Evolutionary conservation across 2,888 invertebrate genomes (phyloP).

Genomic region (Nemapogon koenigi): DNA sequence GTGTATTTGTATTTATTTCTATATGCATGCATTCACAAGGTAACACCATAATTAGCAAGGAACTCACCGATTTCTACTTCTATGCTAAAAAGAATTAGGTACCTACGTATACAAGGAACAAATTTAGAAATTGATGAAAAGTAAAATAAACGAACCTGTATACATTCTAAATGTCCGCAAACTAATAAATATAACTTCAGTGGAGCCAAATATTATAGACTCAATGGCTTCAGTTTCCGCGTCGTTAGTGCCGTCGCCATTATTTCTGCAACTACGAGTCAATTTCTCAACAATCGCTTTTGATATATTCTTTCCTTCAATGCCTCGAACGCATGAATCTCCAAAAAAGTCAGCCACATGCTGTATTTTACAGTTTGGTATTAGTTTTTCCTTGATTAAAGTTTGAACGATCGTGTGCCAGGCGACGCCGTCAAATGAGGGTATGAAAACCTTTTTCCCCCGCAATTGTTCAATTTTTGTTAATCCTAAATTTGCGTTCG

Average conservation of each 20-base stretch:
- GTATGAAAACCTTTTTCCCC: conserved; percentile 80
- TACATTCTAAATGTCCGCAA: conserved; percentile 67
- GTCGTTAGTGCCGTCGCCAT: conserved; percentile 28
- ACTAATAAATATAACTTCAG: conserved; percentile 81
- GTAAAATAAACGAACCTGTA: conserved; percentile 44
- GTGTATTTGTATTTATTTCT: no score
- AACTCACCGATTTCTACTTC: no score
- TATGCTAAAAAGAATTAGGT: no score
- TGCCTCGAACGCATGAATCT: conserved; percentile 68
- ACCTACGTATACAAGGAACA: no score
- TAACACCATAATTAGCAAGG: no score
- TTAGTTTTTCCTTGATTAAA: conserved; percentile 35
- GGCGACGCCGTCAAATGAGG: conserved; percentile 77
- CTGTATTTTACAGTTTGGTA: conserved; percentile 40
- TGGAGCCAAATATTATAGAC: conserved; percentile 71
- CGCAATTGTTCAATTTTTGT: conserved; percentile 64
- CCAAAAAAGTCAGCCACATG: conserved; percentile 67
- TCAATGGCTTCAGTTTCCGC: conserved; percentile 71
- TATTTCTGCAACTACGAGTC: conserved; percentile 35
- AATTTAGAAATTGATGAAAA: not conserved
- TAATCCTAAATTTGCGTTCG: conserved; percentile 55
- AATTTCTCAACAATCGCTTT: conserved; percentile 23
- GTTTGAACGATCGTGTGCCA: conserved; percentile 66
- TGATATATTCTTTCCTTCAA: conserved; percentile 23
- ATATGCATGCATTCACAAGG: no score